Evolutionary conservation across 2,797 vertebrate genomes (phyloP), one percentile per base, ranked within the genome.

Genomic region (Lophotriccus pileatus): DNA sequence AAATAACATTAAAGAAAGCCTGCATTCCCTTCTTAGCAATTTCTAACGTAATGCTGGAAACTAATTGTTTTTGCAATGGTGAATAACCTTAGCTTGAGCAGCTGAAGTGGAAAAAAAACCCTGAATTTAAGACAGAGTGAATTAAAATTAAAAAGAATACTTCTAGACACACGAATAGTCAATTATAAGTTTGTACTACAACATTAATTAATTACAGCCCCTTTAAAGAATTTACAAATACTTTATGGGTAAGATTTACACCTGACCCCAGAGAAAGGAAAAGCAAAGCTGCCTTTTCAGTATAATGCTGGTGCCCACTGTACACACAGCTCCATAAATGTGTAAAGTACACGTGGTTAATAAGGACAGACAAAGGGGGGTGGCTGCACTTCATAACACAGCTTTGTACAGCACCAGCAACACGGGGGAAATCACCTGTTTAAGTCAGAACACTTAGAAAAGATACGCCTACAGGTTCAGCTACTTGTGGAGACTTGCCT

Each of bases 21-120:
- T 73, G 16, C 11, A 22, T 28, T 75, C 24, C 43, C 39, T 91
- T 76, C 60, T 53, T 50, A 81, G 39, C 25, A 67, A 88, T 79
- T 90, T 92, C 41, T 47, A 87, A 87, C 23, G 4, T 28, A 49
- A 80, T 80, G 46, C 53, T 77, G n/a, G 72, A 91, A 93, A 90
- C 8, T 4, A 70, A 89, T 52, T 84, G 63, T 25, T 86, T 94
- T 91, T 95, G 75, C 16, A 95, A 49, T 18, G 25, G 27, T 84
- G 64, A 96, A 76, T 13, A 90, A 77, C 53, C 53, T 69, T 72
- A 70, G 34, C 76, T 91, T 69, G 39, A 84, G 67, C 15, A 93
- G 58, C 12, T 83, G 36, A 90, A 91, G 46, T 60, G 7, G 43
- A 74, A 90, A 70, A 64, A 84, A 78, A 6, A 14, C 12, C 4